Evolutionary conservation across 2,888 invertebrate genomes (phyloP).

Genomic region (Brachypterus glaber): DNA sequence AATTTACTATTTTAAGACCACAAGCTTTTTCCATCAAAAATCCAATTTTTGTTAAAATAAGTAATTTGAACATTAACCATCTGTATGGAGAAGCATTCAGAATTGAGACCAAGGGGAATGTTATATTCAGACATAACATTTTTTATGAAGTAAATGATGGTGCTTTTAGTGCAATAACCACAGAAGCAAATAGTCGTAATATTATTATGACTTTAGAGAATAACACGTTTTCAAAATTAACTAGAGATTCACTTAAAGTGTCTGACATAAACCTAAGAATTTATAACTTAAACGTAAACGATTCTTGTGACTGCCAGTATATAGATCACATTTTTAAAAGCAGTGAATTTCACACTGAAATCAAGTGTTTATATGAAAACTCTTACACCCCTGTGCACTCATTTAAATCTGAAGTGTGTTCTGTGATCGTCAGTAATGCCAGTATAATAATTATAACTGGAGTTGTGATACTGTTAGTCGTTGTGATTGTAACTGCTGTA

Average conservation of each 20-base stretch:
- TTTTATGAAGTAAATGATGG: conserved; percentile 49
- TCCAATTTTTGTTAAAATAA: conserved; percentile 53
- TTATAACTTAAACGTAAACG: conserved; percentile 50
- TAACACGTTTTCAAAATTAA: conserved; percentile 50
- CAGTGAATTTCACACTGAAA: conserved; percentile 27
- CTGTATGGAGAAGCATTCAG: conserved; percentile 59
- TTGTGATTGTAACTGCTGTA: conserved; percentile 35
- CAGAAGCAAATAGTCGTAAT: conserved; percentile 38
- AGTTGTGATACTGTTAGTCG: conserved; percentile 42
- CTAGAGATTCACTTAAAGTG: conserved; percentile 49
- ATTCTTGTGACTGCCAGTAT: conserved; percentile 47
- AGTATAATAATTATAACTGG: conserved; percentile 37
- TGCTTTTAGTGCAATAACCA: conserved; percentile 52
- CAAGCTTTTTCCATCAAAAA: conserved; percentile 59
- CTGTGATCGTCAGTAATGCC: conserved; percentile 30
- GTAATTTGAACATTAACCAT: conserved; percentile 48
- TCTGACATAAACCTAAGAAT: conserved; percentile 49
- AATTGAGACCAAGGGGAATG: conserved; percentile 50
- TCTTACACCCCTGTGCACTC: conserved; percentile 28
- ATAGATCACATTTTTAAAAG: conserved; percentile 26
- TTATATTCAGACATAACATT: conserved; percentile 57
- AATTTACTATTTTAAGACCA: conserved; percentile 54
- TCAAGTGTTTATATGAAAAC: conserved; percentile 31
- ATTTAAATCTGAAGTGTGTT: conserved; percentile 31
- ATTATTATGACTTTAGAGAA: conserved; percentile 53